phyloP scores from a whole-genome alignment of 2,113 vertebrate genomes.

The Vulpes ferrilata region DNA sequence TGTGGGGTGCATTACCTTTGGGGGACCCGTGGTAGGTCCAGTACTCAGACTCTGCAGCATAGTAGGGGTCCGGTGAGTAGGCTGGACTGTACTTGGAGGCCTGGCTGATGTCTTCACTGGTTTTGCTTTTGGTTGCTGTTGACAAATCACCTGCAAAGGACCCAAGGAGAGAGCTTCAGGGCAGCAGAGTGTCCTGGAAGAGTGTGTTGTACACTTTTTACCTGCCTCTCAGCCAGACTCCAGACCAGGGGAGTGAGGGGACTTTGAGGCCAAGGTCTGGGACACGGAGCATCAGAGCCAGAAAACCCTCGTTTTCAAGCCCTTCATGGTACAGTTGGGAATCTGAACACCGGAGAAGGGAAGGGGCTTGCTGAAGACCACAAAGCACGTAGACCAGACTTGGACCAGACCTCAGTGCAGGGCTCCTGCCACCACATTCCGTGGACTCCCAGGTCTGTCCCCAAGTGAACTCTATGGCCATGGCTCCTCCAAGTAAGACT shows the following conservation, averaged over 20 bases:
- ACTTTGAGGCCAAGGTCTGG: background rate
- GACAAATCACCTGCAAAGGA: constrained; percentile 89
- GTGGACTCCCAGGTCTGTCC: background rate
- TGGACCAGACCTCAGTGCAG: background rate
- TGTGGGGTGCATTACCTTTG: constrained; percentile 89
- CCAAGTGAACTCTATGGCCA: background rate
- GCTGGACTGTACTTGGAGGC: constrained; percentile 94
- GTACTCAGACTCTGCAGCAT: constrained; percentile 93
- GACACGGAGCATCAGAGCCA: background rate
- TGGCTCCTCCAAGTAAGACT: background rate
- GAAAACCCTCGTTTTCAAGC: background rate
- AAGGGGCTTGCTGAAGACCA: background rate
- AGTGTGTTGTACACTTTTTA: background rate
- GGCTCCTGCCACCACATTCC: background rate
- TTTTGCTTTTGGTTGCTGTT: constrained; percentile 97
- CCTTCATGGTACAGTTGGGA: background rate
- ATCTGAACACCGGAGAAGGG: background rate
- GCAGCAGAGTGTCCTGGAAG: background rate
- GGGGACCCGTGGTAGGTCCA: constrained; percentile 95
- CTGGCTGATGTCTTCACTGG: constrained; percentile 96
- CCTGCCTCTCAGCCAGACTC: too few relatives aligned
- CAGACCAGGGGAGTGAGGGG: background rate
- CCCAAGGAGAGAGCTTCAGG: constrained; percentile 36
- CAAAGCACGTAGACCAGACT: background rate
- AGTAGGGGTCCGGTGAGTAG: constrained; percentile 95